These are phyloP conservation scores for Seira musarum DNA, from an alignment of 2,888 invertebrate species.

Conservation along the genomic window DNA sequence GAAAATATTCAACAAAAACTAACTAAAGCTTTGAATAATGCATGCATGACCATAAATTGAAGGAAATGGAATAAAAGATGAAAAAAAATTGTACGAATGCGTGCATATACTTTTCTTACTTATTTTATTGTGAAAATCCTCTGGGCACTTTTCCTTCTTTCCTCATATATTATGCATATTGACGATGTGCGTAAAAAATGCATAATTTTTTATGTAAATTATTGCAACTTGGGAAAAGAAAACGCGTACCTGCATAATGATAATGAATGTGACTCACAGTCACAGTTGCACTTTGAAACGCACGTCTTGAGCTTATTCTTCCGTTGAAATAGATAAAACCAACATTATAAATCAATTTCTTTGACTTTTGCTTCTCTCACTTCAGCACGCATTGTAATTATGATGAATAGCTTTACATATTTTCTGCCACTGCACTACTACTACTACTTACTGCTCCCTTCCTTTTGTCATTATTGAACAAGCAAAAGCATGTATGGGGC, in stretches of 20 bases:
- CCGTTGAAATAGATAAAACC: slow-evolving; percentile 18
- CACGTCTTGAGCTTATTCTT: background rate
- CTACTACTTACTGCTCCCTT: background rate
- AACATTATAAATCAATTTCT: slow-evolving; percentile 45
- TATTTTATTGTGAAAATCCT: background rate
- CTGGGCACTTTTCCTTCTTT: background rate
- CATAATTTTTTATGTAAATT: slow-evolving; percentile 17
- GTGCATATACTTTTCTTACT: background rate
- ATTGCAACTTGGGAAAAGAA: slow-evolving; percentile 4
- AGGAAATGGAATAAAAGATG: slow-evolving; percentile 19
- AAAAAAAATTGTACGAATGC: slow-evolving; percentile 1
- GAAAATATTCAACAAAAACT: slow-evolving; percentile 7
- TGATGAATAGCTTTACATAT: slow-evolving; percentile 17
- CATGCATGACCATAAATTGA: slow-evolving; percentile 15
- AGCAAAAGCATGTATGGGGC: background rate
- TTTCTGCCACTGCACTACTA: slow-evolving; percentile 11
- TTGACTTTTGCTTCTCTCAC: background rate
- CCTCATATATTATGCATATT: slow-evolving; percentile 13
- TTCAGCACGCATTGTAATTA: slow-evolving; percentile 7
- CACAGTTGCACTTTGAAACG: too few species aligned
- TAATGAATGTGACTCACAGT: too few species aligned
- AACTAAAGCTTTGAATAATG: slow-evolving; percentile 19
- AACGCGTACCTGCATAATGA: slow-evolving; percentile 4
- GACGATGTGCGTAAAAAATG: slow-evolving; percentile 19
- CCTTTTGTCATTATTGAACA: background rate